phyloP scores from a whole-genome alignment of 2,113 vertebrate species.

The Oreochromis tanganicae region DNA sequence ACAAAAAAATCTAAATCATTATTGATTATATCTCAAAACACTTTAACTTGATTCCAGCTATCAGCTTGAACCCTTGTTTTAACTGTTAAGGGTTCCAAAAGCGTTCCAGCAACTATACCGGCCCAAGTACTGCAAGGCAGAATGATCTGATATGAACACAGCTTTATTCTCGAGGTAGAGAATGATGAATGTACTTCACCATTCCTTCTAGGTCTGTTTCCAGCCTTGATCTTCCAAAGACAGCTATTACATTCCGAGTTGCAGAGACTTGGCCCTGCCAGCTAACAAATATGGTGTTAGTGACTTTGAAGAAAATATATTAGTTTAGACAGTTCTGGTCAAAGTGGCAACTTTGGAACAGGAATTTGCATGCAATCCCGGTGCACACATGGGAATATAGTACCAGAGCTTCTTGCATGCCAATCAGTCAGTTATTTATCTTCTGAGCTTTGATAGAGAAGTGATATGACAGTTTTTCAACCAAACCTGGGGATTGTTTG shows the following conservation, averaged over 20 bases:
- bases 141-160: neutral
- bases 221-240: neutral
- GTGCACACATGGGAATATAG: neutral
- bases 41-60: neutral
- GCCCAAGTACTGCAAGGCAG: accelerated
- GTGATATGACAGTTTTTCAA: neutral
- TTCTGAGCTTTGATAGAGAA: neutral
- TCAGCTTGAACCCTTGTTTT: neutral
- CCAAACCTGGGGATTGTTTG: neutral
- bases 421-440: neutral
- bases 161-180: neutral
- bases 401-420: neutral
- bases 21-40: neutral
- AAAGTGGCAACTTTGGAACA: neutral
- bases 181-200: neutral
- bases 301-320: neutral
- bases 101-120: neutral
- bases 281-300: neutral
- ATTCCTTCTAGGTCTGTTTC: neutral
- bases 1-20: neutral
- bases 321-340: neutral
- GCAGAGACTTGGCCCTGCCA: neutral
- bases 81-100: neutral
- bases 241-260: neutral
- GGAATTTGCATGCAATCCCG: neutral